These are phyloP conservation scores for Spisula subtruncata DNA, from an alignment of 2,888 invertebrate species.

Conservation along the genomic window DNA sequence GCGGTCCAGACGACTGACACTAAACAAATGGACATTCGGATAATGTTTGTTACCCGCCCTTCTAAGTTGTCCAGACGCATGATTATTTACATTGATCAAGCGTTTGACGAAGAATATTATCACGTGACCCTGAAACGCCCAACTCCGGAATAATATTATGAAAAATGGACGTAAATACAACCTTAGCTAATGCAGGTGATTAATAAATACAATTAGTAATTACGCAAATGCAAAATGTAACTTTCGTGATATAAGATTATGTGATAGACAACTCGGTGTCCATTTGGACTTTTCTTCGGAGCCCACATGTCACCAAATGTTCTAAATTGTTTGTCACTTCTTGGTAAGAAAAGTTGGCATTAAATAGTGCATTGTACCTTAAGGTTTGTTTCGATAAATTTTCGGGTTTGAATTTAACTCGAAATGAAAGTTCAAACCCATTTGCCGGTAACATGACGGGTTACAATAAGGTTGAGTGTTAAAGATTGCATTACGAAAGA, in stretches of 20 bases:
- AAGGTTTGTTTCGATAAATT: slow-evolving; percentile 14
- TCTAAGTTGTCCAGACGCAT: slow-evolving; percentile 63
- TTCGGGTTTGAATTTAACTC: slow-evolving; percentile 16
- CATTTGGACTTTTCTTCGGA: background rate
- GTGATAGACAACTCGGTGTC: background rate
- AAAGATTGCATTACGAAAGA: slow-evolving; percentile 18
- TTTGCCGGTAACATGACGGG: slow-evolving; percentile 21
- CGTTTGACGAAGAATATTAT: slow-evolving; percentile 56
- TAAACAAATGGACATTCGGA: slow-evolving; percentile 46
- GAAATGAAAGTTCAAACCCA: slow-evolving; percentile 21
- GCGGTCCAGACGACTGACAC: slow-evolving; percentile 41
- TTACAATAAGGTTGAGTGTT: background rate
- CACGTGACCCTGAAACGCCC: slow-evolving; percentile 51
- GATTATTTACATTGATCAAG: slow-evolving; percentile 74
- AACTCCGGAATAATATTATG: background rate
- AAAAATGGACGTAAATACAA: slow-evolving; percentile 17
- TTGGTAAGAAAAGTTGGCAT: background rate
- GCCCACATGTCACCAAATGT: background rate
- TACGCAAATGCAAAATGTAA: background rate
- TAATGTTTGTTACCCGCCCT: slow-evolving; percentile 61
- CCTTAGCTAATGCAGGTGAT: background rate
- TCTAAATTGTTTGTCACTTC: background rate
- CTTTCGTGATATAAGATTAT: background rate
- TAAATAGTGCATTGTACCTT: background rate
- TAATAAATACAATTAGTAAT: slow-evolving; percentile 21